Base-by-base conservation (phyloP, 37 sponge, comb jelly and placozoan genomes). In the Aphrocallistes beatrix region DNA sequence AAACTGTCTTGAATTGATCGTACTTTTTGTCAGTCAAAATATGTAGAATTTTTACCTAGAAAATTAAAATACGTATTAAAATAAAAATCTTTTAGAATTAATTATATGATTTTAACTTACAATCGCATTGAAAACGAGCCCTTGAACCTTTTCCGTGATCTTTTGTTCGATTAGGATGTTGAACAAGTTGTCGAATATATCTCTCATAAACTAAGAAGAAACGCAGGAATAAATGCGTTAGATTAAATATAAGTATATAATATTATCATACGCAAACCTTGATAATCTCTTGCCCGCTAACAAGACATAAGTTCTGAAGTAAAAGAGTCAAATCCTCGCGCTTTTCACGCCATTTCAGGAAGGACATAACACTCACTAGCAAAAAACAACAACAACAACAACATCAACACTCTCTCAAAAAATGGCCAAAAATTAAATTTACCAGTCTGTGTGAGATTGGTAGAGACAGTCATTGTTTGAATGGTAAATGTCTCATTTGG, bases 261-360 rank as follows among this genome's bases (percentile, higher is more conserved):
- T 25, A 60, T 25, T 19, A 19, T 28, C 3, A 19, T 60, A 6
- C 3, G n/a, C 75, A 60, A 60, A 60, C 75, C 75, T 60, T 60
- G 10, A 60, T 60, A 25, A 60, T 60, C n/a, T 60, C 75, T 28
- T 60, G 75, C 3, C 75, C 75, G n/a, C 75, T 60, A 60, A 60
- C 75, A 60, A 60, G 75, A 60, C 75, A 60, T 60, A 60, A 60
- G n/a, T 60, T 60, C 75, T 60, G 10, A 6, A 60, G 75, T 60
- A 60, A 60, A 25, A 25, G 28, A 60, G 75, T 60, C 75, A 60
- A 60, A 60, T 60, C 75, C n/a, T 60, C n/a, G n/a, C 75, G 75
- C 34, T 60, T 60, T 28, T 60, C 75, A 60, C 75, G 75, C 75
- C 75, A 60, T 60, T 60, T 60, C 21, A 60, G 34, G n/a, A 60